phyloP scores from a whole-genome alignment of 2,113 vertebrate species.

The Cyanoderma ruficeps region DNA sequence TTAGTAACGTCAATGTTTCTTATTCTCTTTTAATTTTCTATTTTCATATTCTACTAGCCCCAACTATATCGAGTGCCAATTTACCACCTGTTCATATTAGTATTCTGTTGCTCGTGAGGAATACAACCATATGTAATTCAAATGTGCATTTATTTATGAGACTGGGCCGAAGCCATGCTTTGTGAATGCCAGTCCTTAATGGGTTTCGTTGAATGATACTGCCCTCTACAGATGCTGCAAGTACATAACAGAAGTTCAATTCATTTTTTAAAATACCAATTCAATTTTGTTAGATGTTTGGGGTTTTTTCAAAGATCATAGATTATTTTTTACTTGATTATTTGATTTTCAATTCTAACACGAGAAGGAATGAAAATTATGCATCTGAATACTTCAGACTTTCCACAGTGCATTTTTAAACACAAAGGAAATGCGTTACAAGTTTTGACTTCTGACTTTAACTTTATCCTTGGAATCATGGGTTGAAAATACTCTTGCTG shows the following conservation, averaged over 20 bases:
- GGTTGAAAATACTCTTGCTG: background rate
- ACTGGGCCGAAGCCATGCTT: background rate
- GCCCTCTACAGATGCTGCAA: conserved; percentile 72
- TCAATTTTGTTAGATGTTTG: background rate
- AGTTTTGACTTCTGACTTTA: background rate
- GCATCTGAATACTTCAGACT: background rate
- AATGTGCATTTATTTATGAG: background rate
- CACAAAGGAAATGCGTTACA: background rate
- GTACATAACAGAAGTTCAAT: background rate
- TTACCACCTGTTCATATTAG: conserved; percentile 22
- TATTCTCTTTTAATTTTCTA: background rate
- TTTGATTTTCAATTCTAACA: background rate
- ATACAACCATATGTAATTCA: background rate
- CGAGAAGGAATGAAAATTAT: background rate
- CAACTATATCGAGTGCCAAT: background rate
- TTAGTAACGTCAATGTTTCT: background rate
- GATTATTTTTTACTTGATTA: background rate
- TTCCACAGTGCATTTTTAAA: background rate
- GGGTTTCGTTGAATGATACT: conserved; percentile 62
- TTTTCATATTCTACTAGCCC: background rate
- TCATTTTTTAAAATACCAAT: background rate
- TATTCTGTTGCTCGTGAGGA: background rate
- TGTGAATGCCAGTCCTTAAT: background rate
- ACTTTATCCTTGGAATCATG: background rate
- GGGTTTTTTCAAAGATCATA: background rate